Percentiles rank a stretch among this genome's conserved stretches.
phyloP scores from a whole-genome alignment of 2,888 invertebrate species.

The Volucella inflata region DNA sequence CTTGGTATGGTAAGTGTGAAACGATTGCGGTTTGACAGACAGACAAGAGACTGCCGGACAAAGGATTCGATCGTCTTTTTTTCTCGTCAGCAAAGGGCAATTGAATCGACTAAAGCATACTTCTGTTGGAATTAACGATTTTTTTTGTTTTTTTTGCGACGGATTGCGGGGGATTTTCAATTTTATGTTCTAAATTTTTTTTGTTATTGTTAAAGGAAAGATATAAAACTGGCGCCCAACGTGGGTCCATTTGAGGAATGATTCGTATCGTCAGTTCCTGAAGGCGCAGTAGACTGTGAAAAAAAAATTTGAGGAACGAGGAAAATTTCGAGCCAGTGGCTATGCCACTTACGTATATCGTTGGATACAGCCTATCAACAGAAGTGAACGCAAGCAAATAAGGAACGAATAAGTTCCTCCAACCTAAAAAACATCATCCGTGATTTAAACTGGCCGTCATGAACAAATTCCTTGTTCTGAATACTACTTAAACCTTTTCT shows the following conservation, averaged over 20 bases:
- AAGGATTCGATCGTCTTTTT: conserved; percentile 24
- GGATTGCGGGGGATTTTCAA: not conserved
- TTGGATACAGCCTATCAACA: too few relatives aligned
- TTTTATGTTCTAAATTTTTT: not conserved
- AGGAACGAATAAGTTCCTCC: too few relatives aligned
- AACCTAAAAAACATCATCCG: too few relatives aligned
- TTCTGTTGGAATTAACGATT: conserved; percentile 24
- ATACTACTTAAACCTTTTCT: too few relatives aligned
- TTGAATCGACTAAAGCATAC: conserved; percentile 34
- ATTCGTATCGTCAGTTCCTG: too few relatives aligned
- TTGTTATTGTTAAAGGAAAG: not conserved
- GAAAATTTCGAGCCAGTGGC: too few relatives aligned
- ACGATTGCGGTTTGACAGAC: conserved; percentile 25
- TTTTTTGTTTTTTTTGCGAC: conserved; percentile 3
- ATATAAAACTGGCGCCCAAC: conserved; percentile 17
- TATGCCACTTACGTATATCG: too few relatives aligned
- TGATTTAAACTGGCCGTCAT: too few relatives aligned
- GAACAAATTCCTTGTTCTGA: too few relatives aligned
- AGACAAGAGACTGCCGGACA: conserved; percentile 26
- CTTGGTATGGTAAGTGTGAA: conserved; percentile 14
- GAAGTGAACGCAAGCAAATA: too few relatives aligned
- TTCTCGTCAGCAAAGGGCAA: conserved; percentile 6
- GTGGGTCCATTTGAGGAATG: not conserved
- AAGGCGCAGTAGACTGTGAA: too few relatives aligned
- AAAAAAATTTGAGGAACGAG: too few relatives aligned